Evolutionary conservation across 2,797 vertebrate species (phyloP), one percentile per base, ranked within the genome.

Genomic region (Champsocephalus esox): DNA sequence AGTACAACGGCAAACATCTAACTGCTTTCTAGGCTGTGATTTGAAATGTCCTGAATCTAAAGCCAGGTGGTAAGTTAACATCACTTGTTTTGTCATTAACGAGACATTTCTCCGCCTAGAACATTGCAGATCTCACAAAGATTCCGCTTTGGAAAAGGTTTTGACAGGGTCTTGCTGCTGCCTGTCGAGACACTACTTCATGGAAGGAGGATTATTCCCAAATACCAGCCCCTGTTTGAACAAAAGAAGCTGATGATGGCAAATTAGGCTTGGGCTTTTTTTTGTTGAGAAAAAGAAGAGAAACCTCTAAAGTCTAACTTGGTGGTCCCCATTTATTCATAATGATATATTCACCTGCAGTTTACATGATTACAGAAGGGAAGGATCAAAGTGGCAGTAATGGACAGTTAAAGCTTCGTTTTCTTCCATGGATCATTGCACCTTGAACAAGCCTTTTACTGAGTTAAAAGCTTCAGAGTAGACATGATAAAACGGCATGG

Each of bases 231-330:
- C 91, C 87, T 86, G 92, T 91, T 93, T 91, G 92, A 94, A 96
- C 95, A 95, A 96, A 96, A 93, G 94, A 87, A 94, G 88, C 93
- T 93, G 94, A 96, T 95, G 95, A 95, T 89, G 92, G 94, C 93
- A 95, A 95, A 95, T 96, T 95, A 94, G 94, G 91, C 92, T 88
- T 19, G 64, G 91, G 91, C 92, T 92, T 94, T 94, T 94, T 38
- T 93, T 90, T 94, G 89, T 88, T 90, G 88, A 88, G 89, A 87
- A 92, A 91, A 92, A 89, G 79, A 82, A 80, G 80, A 90, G 80
- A 90, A 88, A 90, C 81, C 89, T 93, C 86, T 88, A 81, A 92
- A 81, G 82, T 88, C 93, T 88, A 66, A 94, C 93, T 88, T 90
- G 95, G 95, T 95, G 95, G 95, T 95, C 95, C 89, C 87, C 58